Evolutionary conservation across 2,797 vertebrate species (phyloP).

Genomic region (Oryzias dopingdopingensis): DNA sequence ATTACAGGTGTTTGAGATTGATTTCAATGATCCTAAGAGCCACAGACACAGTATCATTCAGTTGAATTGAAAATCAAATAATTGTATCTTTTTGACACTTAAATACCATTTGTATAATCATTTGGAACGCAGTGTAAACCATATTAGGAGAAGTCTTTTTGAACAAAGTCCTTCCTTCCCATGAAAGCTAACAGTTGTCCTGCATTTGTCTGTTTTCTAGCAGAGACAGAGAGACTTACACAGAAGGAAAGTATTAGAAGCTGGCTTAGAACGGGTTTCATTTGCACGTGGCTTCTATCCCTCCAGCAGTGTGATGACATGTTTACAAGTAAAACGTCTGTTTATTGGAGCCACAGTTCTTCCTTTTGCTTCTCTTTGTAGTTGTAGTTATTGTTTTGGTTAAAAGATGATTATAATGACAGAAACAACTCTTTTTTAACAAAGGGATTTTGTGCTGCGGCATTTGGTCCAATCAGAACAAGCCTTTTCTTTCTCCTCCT

Average conservation of each 20-base stretch:
- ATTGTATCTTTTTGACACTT: no score
- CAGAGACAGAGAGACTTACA: constrained; percentile 19
- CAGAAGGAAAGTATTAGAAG: constrained; percentile 32
- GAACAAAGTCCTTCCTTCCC: constrained; percentile 30
- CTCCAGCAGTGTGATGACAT: constrained; percentile 10
- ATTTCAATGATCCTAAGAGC: no score
- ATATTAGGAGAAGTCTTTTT: no score
- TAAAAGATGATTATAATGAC: background rate
- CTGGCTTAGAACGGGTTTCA: constrained; percentile 23
- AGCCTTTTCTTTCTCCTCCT: constrained; percentile 4
- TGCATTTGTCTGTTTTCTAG: constrained; percentile 9
- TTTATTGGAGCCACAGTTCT: background rate
- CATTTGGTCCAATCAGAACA: constrained; percentile 15
- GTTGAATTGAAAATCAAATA: no score
- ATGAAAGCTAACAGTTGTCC: constrained; percentile 58
- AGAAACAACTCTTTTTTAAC: background rate
- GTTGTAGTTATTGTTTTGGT: background rate
- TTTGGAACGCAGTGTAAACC: no score
- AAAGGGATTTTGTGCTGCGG: constrained; percentile 3
- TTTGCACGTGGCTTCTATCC: constrained; percentile 36
- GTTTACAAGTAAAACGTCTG: constrained; percentile 29
- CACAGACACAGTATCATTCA: no score
- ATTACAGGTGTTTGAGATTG: no score
- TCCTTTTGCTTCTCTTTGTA: constrained; percentile 1
- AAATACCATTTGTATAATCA: no score